A percentile compares a stretch with the other conserved stretches of the same genome.
phyloP scores from a whole-genome alignment of 2,797 vertebrate species.

The Myiothlypis chrysogaster region DNA sequence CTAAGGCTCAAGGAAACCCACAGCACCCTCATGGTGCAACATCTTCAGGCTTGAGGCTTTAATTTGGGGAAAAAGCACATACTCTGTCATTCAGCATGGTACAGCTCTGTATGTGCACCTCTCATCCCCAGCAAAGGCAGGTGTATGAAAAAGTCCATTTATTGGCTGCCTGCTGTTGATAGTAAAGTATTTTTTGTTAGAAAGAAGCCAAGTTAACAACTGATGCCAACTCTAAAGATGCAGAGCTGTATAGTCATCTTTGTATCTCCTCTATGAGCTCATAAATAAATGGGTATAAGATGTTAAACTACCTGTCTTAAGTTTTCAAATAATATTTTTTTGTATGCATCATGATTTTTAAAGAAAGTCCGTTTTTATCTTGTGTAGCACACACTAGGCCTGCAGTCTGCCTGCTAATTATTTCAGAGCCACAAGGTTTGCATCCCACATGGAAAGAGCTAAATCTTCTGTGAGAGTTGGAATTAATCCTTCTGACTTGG shows the following conservation, averaged over 20 bases:
- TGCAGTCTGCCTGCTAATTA: neutral
- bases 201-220: neutral
- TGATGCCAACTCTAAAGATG: neutral
- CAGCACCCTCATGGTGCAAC: accelerated
- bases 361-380: neutral
- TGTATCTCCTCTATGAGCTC: neutral
- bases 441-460: neutral
- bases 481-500: neutral
- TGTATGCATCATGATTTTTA: neutral
- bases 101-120: neutral
- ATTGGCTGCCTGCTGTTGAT: neutral
- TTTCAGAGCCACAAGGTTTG: neutral
- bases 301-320: neutral
- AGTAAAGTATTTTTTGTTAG: neutral
- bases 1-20: neutral
- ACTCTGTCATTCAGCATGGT: neutral
- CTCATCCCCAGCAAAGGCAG: neutral
- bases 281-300: neutral
- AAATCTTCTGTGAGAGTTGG: neutral
- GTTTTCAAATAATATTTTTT: neutral
- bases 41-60: neutral
- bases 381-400: neutral
- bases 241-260: neutral
- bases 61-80: neutral
- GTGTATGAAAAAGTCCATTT: neutral